phyloP scores from a whole-genome alignment of 2,797 vertebrate species.

The Alauda arvensis region DNA sequence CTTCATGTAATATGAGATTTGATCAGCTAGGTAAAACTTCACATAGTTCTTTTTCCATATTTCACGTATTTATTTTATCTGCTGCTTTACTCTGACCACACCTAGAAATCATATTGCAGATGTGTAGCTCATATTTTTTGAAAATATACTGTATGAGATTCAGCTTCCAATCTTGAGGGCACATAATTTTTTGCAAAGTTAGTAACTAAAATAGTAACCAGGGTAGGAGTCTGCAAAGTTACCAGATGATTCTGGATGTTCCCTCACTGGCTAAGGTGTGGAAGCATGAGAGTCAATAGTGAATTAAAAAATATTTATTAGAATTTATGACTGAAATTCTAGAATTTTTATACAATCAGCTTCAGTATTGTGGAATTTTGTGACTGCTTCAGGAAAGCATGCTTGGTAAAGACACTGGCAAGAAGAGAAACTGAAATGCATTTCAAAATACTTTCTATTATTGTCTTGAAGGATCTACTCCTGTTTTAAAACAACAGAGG shows the following conservation, averaged over 20 bases:
- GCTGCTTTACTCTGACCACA: neutral
- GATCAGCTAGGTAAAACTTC: neutral
- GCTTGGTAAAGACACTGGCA: neutral
- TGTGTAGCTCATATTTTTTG: neutral
- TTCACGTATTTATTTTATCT: neutral
- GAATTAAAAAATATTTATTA: neutral
- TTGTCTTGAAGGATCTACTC: neutral
- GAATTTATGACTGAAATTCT: neutral
- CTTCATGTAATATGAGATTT: neutral
- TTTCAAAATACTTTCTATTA: neutral
- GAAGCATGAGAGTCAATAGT: neutral
- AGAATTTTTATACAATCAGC: neutral
- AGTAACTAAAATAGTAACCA: neutral
- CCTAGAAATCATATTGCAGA: neutral
- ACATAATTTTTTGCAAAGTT: neutral
- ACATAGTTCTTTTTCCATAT: neutral
- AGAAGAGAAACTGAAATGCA: neutral
- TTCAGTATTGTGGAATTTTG: neutral
- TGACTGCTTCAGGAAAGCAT: neutral
- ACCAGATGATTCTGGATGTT: neutral
- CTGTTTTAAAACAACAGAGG: neutral
- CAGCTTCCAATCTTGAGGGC: neutral
- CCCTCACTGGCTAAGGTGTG: neutral
- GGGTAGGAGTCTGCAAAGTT: neutral
- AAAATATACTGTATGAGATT: neutral